Evolutionary conservation across 2,797 vertebrate genomes (phyloP).

Genomic region (Sarcoramphus papa): DNA sequence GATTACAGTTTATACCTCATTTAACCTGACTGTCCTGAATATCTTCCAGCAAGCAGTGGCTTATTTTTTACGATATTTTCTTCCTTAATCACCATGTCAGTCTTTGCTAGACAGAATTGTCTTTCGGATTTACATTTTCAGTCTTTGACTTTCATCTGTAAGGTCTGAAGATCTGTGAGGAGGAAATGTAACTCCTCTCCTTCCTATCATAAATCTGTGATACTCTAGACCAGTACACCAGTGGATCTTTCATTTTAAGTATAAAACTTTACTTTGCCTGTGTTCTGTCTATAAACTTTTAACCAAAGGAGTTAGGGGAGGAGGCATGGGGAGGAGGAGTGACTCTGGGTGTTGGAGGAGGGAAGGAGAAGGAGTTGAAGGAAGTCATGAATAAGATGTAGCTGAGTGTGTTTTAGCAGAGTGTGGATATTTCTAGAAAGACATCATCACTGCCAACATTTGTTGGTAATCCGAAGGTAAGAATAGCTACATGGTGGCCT

Average conservation of each 20-base stretch:
- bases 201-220: background rate
- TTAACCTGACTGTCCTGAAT: conserved; percentile 11
- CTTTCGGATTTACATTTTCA: background rate
- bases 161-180: background rate
- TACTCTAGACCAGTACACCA: background rate
- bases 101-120: background rate
- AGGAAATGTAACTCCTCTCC: background rate
- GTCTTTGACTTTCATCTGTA: background rate
- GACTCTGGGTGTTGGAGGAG: background rate
- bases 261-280: background rate
- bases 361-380: background rate
- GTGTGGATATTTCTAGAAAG: conserved; percentile 18
- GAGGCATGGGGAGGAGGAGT: accelerated
- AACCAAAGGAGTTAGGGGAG: background rate
- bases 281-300: background rate
- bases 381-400: background rate
- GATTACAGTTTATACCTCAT: conserved; percentile 3
- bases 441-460: background rate
- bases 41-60: background rate
- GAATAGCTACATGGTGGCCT: conserved; percentile 3
- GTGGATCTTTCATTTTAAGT: background rate
- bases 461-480: conserved; percentile 7
- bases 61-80: background rate
- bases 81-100: background rate
- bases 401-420: background rate